Base-by-base conservation (phyloP, 2,797 vertebrate species). In the Xiphophorus birchmanni region DNA sequence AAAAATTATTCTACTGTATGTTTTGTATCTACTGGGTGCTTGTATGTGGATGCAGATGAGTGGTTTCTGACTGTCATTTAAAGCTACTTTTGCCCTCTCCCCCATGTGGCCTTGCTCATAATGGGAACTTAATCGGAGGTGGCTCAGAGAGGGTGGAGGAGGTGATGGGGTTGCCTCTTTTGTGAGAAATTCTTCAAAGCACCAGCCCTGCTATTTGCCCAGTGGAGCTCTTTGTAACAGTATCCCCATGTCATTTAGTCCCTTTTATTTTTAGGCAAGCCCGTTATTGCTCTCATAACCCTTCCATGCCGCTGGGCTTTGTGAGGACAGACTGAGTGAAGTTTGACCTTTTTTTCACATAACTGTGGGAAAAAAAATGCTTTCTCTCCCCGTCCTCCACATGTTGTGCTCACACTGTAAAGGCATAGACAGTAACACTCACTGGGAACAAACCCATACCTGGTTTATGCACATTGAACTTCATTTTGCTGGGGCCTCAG, bases 221-320 rank as follows among this genome's bases (percentile, higher is more conserved):
- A 0, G 44, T 89, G 85, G 60, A 88, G 82, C 79, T 94, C 91
- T 95, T 95, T 95, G 91, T 95, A 94, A 94, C 83, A 89, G 83
- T 91, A 95, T 89, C 86, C 85, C 88, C 88, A 91, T 94, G 95
- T 95, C 93, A 94, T 95, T 95, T 93, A 89, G 91, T 78, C 81
- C 90, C 92, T 93, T 94, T 94, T 95, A 94, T 94, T 95, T 95
- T 94, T 93, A 94, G 82, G 80, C 90, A 88, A 87, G 92, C 82
- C 79, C 90, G 90, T 82, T 93, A 87, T 88, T 86, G 90, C 84
- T 81, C 75, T 85, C 86, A 78, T 89, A 90, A 73, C 91, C 90
- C 85, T 87, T 82, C 79, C 89, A 92, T 91, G 87, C 92, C 92
- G 88, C 75, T 47, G 73, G 85, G 90, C 91, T 87, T 93, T 90